Evolutionary conservation across 2,113 vertebrate species (phyloP), one percentile per base, ranked within the genome.

Genomic region (Trinectes maculatus): DNA sequence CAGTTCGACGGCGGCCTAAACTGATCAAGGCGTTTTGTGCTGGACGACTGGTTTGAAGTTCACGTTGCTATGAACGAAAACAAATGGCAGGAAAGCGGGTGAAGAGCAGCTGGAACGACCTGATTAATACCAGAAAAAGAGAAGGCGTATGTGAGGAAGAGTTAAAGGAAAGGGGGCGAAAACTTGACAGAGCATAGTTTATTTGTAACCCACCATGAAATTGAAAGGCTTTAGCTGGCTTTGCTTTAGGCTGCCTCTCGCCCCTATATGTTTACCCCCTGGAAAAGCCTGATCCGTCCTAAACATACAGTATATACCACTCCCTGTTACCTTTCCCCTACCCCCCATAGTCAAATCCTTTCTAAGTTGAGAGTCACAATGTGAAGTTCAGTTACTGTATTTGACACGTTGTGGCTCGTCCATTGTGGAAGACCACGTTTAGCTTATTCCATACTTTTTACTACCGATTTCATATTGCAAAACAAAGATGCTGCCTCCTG

Each of bases 121-220:
- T 88, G 87, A 91, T 91, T 91, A 89, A 88, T 89, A 74, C 80
- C 85, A 89, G 88, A 84, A 70, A 78, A 79, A 44, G 72, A 82
- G 67, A 59, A 59, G 43, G 61, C 58, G 40, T 66, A 73, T 26
- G 64, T 67, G 46, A 82, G 77, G 70, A 67, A 72, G 77, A 82
- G 54, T 63, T 52, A 12, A 39, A 66, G 59, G 57, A 57, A 74
- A 85, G 71, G 78, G n/a, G 82, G 80, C 56, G 48, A 87, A 86
- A 77, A 73, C 81, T 84, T 85, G 89, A 85, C 86, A 85, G 67
- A 69, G 82, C 74, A 64, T 72, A 86, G 79, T 87, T 91, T 90
- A 87, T 90, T 89, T 88, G 83, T 87, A 92, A 92, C 89, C 89
- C 88, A 89, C 91, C 89, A 53, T 93, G 90, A 93, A 92, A 92